Evolutionary conservation across 2,797 vertebrate genomes (phyloP).

Genomic region (Australoheros facetus): DNA sequence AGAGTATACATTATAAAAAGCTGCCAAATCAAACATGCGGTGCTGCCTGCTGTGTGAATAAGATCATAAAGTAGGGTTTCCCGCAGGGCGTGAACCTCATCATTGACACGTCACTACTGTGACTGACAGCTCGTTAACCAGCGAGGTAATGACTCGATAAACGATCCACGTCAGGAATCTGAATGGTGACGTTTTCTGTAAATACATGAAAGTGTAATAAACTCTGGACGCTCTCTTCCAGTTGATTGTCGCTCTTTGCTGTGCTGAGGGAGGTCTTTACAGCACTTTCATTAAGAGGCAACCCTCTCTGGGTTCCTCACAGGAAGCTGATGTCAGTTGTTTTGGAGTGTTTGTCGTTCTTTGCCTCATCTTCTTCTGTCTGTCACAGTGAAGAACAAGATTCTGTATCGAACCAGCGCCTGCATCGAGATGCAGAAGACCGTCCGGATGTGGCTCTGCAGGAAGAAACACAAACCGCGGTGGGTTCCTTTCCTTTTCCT

Average conservation of each 20-base stretch:
- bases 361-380: not conserved
- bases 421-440: slow-evolving; percentile 96
- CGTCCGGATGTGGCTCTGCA: slow-evolving; percentile 97
- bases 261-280: too few species aligned
- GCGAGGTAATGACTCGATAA: not conserved
- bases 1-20: not conserved
- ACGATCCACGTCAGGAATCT: not conserved
- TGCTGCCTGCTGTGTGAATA: not conserved
- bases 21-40: not conserved
- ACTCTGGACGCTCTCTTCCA: too few species aligned
- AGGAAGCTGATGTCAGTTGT: too few species aligned
- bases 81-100: not conserved
- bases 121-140: not conserved
- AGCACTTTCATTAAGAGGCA: too few species aligned
- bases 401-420: slow-evolving; percentile 88
- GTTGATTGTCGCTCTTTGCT: too few species aligned
- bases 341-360: not conserved
- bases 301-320: too few species aligned
- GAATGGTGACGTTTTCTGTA: too few species aligned
- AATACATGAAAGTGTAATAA: too few species aligned
- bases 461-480: slow-evolving; percentile 94
- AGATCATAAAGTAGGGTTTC: not conserved
- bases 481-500: slow-evolving; percentile 68
- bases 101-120: not conserved
- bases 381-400: slow-evolving; percentile 94